Conservation (phyloP, 2,113 vertebrate species). For the Otis tarda region DNA sequence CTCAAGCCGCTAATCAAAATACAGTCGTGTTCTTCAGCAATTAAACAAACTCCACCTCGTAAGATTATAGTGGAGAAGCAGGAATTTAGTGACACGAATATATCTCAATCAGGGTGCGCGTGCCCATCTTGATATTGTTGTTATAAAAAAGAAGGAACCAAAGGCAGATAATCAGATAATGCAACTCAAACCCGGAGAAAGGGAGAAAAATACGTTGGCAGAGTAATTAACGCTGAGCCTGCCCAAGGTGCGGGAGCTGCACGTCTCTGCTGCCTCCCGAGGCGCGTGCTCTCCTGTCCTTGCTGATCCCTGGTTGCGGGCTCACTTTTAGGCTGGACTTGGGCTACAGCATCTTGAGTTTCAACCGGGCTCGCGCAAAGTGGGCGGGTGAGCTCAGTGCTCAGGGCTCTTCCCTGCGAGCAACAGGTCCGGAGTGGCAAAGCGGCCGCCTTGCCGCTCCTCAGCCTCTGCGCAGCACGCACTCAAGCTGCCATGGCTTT, state of each 20-base stretch:
- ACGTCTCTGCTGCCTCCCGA: not conserved
- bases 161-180: not conserved
- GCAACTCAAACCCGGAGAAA: not conserved
- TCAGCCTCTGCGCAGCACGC: not conserved
- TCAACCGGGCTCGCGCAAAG: not conserved
- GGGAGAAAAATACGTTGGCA: not conserved
- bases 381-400: not conserved
- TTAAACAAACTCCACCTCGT: slow-evolving; percentile 16
- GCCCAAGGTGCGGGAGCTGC: not conserved
- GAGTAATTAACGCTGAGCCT: not conserved
- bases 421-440: not conserved
- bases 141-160: not conserved
- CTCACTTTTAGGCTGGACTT: not conserved
- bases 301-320: not conserved
- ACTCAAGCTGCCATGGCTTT: not conserved
- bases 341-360: not conserved
- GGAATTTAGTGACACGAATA: not conserved
- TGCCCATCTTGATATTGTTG: not conserved
- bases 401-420: not conserved
- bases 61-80: not conserved
- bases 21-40: slow-evolving; percentile 39
- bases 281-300: not conserved
- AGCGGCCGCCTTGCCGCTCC: not conserved
- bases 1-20: slow-evolving; percentile 58
- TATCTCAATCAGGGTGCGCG: not conserved